phyloP scores from a whole-genome alignment of 2,113 vertebrate species.

The Poecile atricapillus region DNA sequence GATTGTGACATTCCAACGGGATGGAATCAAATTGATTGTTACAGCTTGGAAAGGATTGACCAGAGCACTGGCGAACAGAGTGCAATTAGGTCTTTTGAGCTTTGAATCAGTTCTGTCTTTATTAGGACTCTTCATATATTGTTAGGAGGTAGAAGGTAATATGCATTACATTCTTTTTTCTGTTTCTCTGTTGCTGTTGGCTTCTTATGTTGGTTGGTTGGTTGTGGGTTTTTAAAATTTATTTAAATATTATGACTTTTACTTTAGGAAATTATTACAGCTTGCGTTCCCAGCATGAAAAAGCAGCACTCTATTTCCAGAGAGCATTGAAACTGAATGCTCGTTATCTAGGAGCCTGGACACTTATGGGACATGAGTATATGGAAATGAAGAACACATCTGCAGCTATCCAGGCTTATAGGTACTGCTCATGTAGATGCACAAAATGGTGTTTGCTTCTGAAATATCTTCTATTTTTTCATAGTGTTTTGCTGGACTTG shows the following conservation, averaged over 20 bases:
- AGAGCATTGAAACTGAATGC: conserved; percentile 96
- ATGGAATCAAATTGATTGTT: background rate
- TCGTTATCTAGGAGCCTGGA: conserved; percentile 97
- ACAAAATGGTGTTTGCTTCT: background rate
- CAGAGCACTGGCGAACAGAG: background rate
- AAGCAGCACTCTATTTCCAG: conserved; percentile 98
- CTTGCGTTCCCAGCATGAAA: conserved; percentile 96
- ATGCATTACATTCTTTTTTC: background rate
- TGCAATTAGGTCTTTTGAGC: background rate
- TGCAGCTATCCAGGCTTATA: conserved; percentile 96
- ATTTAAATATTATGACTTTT: conserved; percentile 25
- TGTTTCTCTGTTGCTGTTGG: background rate
- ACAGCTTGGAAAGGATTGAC: background rate
- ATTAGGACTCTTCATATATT: background rate
- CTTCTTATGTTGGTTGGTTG: background rate
- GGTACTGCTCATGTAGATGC: conserved; percentile 54
- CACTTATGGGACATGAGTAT: conserved; percentile 98
- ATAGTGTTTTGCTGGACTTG: background rate
- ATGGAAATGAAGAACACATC: conserved; percentile 99
- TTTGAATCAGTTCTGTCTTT: background rate
- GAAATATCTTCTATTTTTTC: background rate
- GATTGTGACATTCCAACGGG: background rate
- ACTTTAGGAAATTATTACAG: conserved; percentile 94
- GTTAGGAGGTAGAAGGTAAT: background rate
- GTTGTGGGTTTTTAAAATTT: background rate